Evolutionary conservation across 2,797 vertebrate species (phyloP).

Genomic region (Pseudochirops cupreus): DNA sequence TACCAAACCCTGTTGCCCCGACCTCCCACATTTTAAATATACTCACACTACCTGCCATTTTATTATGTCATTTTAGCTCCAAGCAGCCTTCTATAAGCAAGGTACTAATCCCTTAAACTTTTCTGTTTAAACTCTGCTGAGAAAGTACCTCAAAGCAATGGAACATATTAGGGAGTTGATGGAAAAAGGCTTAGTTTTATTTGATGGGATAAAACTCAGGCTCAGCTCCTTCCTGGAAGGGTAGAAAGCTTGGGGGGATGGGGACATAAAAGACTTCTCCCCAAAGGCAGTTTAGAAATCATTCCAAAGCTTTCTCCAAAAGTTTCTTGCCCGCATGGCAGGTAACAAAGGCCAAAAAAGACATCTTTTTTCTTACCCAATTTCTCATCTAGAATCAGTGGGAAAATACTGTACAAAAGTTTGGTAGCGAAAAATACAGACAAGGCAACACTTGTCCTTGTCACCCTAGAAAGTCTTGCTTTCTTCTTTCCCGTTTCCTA

Average conservation of each 20-base stretch:
- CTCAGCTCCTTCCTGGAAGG: not conserved
- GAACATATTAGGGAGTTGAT: not conserved
- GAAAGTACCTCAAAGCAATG: no score
- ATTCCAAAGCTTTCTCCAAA: not conserved
- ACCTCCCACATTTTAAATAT: not conserved
- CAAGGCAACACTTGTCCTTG: no score
- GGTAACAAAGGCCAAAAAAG: not conserved
- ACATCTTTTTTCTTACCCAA: not conserved
- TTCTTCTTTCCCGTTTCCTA: no score
- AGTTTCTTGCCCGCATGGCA: not conserved
- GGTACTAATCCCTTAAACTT: not conserved
- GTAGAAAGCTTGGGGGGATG: not conserved
- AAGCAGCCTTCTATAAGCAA: not conserved
- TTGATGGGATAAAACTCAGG: not conserved
- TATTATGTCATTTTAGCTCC: not conserved
- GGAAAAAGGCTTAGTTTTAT: not conserved
- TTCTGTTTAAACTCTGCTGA: not conserved
- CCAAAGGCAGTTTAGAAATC: not conserved
- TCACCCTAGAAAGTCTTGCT: no score
- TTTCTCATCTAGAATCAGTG: not conserved
- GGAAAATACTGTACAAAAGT: not conserved
- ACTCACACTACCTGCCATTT: not conserved
- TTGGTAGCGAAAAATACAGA: no score
- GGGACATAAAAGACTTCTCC: no score
- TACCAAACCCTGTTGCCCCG: not conserved